These are phyloP conservation scores for Aphelenchoides besseyi DNA, from an alignment of 1,140 invertebrate species.

Conservation along the genomic window DNA sequence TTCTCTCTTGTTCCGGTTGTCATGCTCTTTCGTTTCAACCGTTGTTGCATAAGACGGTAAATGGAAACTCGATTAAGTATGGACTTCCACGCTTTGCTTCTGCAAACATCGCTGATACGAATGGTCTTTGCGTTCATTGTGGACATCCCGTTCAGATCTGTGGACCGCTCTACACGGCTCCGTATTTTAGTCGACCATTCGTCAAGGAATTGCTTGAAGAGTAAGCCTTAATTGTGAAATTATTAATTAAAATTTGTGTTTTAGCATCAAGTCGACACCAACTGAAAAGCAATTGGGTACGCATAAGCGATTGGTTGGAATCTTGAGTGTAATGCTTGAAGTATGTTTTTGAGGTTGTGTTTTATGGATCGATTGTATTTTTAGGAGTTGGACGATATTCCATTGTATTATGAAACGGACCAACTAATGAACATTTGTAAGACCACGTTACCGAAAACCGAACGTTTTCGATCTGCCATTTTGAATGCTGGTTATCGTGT, in stretches of 20 bases:
- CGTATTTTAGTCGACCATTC: slow-evolving; percentile 78
- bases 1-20: slow-evolving; percentile 53
- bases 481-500: slow-evolving; percentile 87
- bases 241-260: slow-evolving; percentile 57
- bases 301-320: slow-evolving; percentile 71
- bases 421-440: slow-evolving; percentile 50
- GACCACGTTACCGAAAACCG: slow-evolving; percentile 40
- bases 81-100: slow-evolving; percentile 14
- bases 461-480: slow-evolving; percentile 75
- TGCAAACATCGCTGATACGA: slow-evolving; percentile 12
- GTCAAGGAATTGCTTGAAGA: slow-evolving; percentile 67
- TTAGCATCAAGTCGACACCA: slow-evolving; percentile 64
- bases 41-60: slow-evolving; percentile 43
- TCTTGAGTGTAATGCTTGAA: slow-evolving; percentile 67
- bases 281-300: slow-evolving; percentile 66
- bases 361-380: slow-evolving; percentile 69
- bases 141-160: slow-evolving; percentile 69
- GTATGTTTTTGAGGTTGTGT: slow-evolving; percentile 37
- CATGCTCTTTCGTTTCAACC: slow-evolving; percentile 46
- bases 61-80: slow-evolving; percentile 26
- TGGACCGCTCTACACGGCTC: slow-evolving; percentile 87
- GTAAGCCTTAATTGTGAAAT: slow-evolving; percentile 25
- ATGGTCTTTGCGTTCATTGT: slow-evolving; percentile 53
- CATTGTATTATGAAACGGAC: slow-evolving; percentile 76
- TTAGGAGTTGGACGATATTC: slow-evolving; percentile 78